Evolutionary conservation across 2,888 invertebrate genomes (phyloP), one percentile per base, ranked within the genome.

Genomic region (Pyralis farinalis): DNA sequence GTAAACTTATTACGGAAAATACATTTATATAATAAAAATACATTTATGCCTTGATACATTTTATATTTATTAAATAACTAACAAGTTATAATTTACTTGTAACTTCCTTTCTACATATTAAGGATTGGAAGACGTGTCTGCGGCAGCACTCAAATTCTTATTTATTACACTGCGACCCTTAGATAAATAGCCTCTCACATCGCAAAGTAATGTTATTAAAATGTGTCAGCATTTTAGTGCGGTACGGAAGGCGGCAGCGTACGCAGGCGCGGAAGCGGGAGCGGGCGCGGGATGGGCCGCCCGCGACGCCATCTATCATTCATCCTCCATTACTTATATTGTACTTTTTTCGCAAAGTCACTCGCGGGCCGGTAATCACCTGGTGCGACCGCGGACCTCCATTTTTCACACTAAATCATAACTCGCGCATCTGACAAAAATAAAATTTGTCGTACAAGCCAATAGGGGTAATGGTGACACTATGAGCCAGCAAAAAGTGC

Each of bases 281-380:
- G 58, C 60, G 63, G 54, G 49, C 51, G 61, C 63, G 68, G 53
- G 61, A 60, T 62, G 67, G 63, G 57, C 54, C 46, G 60, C 58
- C 69, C 63, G 65, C 68, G 60, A 62, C 74, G 79, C 84, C 80
- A 86, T 88, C 85, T 87, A 88, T 88, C 88, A 88, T 86, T 83
- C 84, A 87, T 87, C 85, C 85, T 84, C 88, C 87, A 88, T 88
- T 88, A 88, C 88, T 86, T 87, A 88, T 86, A 87, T 87, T 88
- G 87, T 88, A 82, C 81, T 86, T 87, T 87, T 84, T 87, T 84
- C 68, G 88, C 87, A 75, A 85, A 88, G 86, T 88, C 88, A 88
- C 81, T 82, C 78, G 71, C 80, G 77, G 86, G 78, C 84, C 85
- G 86, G 88, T 87, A 88, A 88, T 88, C 88, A 88, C 88, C 88